Conservation (phyloP, 1,140 invertebrate genomes). For the Nasonia vitripennis region DNA sequence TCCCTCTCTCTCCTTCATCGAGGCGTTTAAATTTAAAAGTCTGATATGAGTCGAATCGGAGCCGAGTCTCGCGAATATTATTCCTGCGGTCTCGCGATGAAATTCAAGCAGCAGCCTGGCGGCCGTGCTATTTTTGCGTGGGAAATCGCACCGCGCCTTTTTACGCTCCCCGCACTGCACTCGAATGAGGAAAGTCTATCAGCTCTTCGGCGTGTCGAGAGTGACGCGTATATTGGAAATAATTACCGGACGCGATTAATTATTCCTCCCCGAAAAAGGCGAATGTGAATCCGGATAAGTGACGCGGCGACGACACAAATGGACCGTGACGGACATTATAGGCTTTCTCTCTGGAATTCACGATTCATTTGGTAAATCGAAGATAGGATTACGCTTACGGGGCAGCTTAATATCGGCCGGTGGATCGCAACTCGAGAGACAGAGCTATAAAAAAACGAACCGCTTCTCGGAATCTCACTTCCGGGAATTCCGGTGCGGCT, state of each 20-base stretch:
- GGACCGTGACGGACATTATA: conserved; percentile 24
- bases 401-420: conserved; percentile 17
- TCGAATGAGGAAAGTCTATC: too few species aligned
- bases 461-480: conserved; percentile 34
- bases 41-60: conserved; percentile 31
- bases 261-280: too few species aligned
- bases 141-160: too few species aligned
- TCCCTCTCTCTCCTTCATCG: neutral
- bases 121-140: neutral
- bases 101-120: neutral
- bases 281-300: too few species aligned
- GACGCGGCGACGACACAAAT: neutral
- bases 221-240: too few species aligned
- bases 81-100: neutral
- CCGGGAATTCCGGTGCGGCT: conserved; percentile 4
- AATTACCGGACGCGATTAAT: too few species aligned
- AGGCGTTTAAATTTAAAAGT: conserved; percentile 49
- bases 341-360: conserved; percentile 11
- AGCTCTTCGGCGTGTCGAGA: too few species aligned
- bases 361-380: conserved; percentile 39
- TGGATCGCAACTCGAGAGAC: neutral
- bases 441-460: neutral
- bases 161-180: too few species aligned
- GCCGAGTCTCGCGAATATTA: conserved; percentile 19
- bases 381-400: conserved; percentile 35